Conservation (phyloP, 2,797 vertebrate genomes). For the Phyllotis vaccarum region DNA sequence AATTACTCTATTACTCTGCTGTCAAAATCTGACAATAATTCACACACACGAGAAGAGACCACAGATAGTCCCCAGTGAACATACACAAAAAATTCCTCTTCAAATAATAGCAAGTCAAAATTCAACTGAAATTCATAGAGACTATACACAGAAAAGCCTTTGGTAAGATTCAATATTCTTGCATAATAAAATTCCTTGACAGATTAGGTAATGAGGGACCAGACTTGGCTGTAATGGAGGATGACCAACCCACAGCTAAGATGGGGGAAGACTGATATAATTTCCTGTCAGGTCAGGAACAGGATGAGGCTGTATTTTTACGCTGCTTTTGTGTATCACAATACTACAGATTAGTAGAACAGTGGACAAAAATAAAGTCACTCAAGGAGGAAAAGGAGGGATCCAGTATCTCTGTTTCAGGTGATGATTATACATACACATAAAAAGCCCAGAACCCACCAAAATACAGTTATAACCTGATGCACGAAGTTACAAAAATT, state of each 20-base stretch:
- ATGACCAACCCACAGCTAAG: neutral
- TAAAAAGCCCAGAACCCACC: neutral
- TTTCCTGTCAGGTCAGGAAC: neutral
- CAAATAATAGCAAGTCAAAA: neutral
- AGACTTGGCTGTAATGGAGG: neutral
- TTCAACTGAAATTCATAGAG: neutral
- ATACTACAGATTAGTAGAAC: neutral
- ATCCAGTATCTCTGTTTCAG: neutral
- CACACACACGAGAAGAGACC: neutral
- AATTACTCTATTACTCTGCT: neutral
- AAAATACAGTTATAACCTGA: neutral
- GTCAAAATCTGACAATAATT: neutral
- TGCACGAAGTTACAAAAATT: neutral
- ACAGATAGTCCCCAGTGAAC: neutral
- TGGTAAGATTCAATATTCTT: neutral
- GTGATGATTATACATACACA: neutral
- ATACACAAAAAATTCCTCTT: neutral
- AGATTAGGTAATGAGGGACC: neutral
- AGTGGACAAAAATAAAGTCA: neutral
- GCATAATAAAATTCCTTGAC: neutral
- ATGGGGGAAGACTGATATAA: neutral
- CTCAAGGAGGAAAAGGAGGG: neutral
- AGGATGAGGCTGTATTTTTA: neutral
- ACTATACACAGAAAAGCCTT: neutral
- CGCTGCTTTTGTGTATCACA: neutral